Percentiles rank a stretch among this genome's conserved stretches.
Conservation (phyloP, 2,113 vertebrate species). For the Uria aalge region DNA sequence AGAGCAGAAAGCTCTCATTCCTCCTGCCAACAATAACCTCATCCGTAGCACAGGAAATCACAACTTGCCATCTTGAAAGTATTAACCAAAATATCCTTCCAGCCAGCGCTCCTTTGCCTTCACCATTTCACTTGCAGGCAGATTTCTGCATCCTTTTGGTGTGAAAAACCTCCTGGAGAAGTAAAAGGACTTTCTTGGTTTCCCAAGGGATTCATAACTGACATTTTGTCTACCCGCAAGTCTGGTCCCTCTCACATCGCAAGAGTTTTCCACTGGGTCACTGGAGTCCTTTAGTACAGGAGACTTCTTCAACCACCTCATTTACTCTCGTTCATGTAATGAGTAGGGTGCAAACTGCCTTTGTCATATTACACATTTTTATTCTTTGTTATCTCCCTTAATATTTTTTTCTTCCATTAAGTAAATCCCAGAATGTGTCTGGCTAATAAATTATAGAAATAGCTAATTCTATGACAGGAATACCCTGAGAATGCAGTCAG, state of each 20-base stretch:
- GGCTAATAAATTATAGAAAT: not conserved
- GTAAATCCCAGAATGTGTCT: not conserved
- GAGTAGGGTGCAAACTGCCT: not conserved
- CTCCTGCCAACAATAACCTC: not conserved
- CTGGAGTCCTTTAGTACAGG: not conserved
- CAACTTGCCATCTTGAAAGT: not conserved
- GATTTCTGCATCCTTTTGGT: not conserved
- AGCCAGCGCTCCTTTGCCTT: not conserved
- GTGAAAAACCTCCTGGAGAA: not conserved
- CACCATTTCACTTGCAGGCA: rapidly evolving
- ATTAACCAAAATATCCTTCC: not conserved
- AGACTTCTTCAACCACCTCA: not conserved
- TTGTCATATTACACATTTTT: not conserved
- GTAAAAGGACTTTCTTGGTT: not conserved
- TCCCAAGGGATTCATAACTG: not conserved
- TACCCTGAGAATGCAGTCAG: not conserved
- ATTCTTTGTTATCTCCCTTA: not conserved
- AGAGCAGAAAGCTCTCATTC: not conserved
- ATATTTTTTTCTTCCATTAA: not conserved
- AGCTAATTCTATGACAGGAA: not conserved
- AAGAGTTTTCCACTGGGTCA: not conserved
- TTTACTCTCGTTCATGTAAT: not conserved
- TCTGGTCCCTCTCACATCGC: not conserved
- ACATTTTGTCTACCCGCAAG: not conserved
- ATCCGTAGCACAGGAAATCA: not conserved